These are phyloP conservation scores for Coreius guichenoti DNA, from an alignment of 2,797 vertebrate species.

Conservation along the genomic window DNA sequence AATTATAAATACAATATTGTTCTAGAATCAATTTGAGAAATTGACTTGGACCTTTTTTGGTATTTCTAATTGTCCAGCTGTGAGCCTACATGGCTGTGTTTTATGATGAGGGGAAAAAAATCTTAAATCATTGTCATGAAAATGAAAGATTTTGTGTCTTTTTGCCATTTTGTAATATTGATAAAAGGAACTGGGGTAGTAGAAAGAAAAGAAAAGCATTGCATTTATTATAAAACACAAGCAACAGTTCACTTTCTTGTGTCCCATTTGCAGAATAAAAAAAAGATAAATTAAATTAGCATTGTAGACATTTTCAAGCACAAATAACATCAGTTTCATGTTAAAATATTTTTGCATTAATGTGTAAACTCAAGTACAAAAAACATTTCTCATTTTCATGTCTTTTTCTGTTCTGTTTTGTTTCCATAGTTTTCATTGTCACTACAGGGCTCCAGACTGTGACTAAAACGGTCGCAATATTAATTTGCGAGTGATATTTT, in stretches of 20 bases:
- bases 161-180: conserved; percentile 10
- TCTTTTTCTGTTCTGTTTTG: neutral
- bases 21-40: conserved; percentile 32
- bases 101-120: neutral
- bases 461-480: too few relatives aligned
- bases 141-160: neutral
- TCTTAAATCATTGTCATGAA: neutral
- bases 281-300: neutral
- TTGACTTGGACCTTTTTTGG: conserved; percentile 29
- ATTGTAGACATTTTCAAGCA: conserved; percentile 3
- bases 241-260: neutral
- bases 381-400: too few relatives aligned
- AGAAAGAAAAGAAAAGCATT: neutral
- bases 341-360: neutral
- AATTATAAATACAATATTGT: conserved; percentile 44
- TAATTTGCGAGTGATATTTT: too few relatives aligned
- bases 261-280: neutral
- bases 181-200: neutral
- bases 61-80: conserved; percentile 17
- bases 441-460: too few relatives aligned
- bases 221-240: neutral
- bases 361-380: neutral
- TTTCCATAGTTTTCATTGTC: neutral
- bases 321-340: neutral
- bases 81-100: conserved; percentile 13